These are phyloP conservation scores for Adelosebastes latens DNA, from an alignment of 2,797 vertebrate genomes.

Conservation along the genomic window DNA sequence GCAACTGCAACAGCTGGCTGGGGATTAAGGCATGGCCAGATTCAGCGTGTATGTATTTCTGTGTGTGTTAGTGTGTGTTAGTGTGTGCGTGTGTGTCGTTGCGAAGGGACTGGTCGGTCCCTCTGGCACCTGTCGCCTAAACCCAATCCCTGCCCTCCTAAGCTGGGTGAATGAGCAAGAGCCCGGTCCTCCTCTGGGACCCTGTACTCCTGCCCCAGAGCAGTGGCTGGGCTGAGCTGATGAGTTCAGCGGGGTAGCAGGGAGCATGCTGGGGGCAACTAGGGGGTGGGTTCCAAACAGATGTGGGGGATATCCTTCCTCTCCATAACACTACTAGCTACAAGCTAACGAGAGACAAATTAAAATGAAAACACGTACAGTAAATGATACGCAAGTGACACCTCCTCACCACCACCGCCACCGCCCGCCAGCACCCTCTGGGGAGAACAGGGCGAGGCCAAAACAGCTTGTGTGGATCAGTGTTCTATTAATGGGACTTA, in stretches of 20 bases:
- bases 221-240: constrained; percentile 50
- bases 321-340: constrained; percentile 8
- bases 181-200: constrained; percentile 69
- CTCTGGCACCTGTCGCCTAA: constrained; percentile 85
- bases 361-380: not conserved
- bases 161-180: constrained; percentile 72
- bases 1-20: constrained; percentile 87
- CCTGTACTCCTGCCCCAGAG: constrained; percentile 48
- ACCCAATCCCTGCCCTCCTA: constrained; percentile 76
- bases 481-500: constrained; percentile 75
- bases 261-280: constrained; percentile 46
- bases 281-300: constrained; percentile 15
- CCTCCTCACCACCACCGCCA: not conserved
- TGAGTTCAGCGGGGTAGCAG: constrained; percentile 48
- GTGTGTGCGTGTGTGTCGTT: constrained; percentile 41
- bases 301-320: constrained; percentile 22
- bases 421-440: not conserved
- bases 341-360: constrained; percentile 12
- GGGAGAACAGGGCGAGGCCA: constrained; percentile 17
- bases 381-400: constrained; percentile 27
- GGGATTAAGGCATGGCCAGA: constrained; percentile 83
- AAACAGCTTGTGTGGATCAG: constrained; percentile 68
- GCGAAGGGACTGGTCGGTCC: constrained; percentile 66
- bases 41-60: constrained; percentile 64
- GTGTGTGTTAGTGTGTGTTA: constrained; percentile 19